Evolutionary conservation across 2,888 invertebrate species (phyloP).

Genomic region (Amaurobius ferox): DNA sequence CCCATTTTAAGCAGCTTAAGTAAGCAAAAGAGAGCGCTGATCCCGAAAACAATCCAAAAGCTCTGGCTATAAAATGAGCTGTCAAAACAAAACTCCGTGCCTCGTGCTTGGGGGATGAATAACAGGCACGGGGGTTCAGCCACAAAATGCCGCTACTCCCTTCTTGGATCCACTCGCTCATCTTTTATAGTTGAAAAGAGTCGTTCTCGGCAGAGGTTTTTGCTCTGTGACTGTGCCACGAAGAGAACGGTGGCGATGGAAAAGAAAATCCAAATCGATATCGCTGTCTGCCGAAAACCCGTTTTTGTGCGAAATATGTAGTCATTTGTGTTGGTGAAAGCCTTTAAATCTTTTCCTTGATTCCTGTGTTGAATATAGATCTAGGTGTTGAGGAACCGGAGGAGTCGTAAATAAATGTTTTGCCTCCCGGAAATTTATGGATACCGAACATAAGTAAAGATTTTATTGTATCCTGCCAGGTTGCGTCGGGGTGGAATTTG

Average conservation of each 20-base stretch:
- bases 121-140: not conserved
- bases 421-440: not conserved
- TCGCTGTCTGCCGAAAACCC: not conserved
- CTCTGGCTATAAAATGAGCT: not conserved
- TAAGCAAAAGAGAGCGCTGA: too few species aligned
- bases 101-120: not conserved
- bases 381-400: not conserved
- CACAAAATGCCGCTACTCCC: not conserved
- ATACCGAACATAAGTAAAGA: not conserved
- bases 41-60: not conserved
- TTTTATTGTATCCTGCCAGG: too few species aligned
- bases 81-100: not conserved
- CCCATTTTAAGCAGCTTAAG: too few species aligned
- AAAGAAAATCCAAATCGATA: not conserved
- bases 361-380: not conserved
- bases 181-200: not conserved
- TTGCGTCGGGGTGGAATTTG: too few species aligned
- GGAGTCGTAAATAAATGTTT: not conserved
- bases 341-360: not conserved
- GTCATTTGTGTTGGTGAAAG: slow-evolving; percentile 1
- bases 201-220: not conserved
- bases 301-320: slow-evolving; percentile 5
- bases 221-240: not conserved
- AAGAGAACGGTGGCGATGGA: not conserved
- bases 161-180: not conserved